A percentile compares a stretch with the other conserved stretches of the same genome.
Conservation (phyloP, 2,797 vertebrate species). For the Enteromius mattozi region DNA sequence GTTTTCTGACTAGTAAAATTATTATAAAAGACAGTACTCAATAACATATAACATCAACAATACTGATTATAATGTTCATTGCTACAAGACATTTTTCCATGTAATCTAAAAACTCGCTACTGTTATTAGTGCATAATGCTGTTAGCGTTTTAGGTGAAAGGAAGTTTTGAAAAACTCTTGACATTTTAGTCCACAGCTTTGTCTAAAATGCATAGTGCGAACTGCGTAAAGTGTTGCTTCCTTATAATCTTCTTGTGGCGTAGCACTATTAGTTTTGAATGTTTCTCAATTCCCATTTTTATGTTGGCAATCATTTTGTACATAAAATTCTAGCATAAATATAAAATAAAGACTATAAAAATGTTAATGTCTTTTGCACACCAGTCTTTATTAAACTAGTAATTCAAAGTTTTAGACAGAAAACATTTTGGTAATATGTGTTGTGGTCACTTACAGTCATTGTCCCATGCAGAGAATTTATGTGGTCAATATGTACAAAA, state of each 20-base stretch:
- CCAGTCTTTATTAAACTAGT: constrained; percentile 36
- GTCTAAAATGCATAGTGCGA: constrained; percentile 47
- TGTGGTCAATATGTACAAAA: too few relatives aligned
- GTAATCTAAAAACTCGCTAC: constrained; percentile 8
- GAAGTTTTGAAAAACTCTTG: constrained; percentile 3
- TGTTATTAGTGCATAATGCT: not conserved
- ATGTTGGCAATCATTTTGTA: constrained; percentile 76
- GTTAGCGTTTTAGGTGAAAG: constrained; percentile 20
- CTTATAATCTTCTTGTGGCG: constrained; percentile 61
- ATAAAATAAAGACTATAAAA: constrained; percentile 67
- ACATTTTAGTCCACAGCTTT: constrained; percentile 17
- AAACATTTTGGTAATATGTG: not conserved
- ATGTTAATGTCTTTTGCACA: constrained; percentile 11
- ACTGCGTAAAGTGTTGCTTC: constrained; percentile 19
- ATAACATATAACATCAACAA: constrained; percentile 14
- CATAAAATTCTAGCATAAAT: constrained; percentile 82
- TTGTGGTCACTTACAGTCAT: not conserved
- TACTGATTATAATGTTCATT: not conserved
- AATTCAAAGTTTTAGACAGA: not conserved
- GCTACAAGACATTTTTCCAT: constrained; percentile 19
- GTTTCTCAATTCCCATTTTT: constrained; percentile 59
- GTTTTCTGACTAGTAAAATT: constrained; percentile 17
- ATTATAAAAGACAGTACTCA: constrained; percentile 19
- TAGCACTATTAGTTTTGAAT: constrained; percentile 72
- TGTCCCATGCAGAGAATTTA: not conserved